A percentile compares a stretch with the other conserved stretches of the same genome.
Evolutionary conservation across 2,113 vertebrate genomes (phyloP).

Genomic region (Cygnus buccinator): DNA sequence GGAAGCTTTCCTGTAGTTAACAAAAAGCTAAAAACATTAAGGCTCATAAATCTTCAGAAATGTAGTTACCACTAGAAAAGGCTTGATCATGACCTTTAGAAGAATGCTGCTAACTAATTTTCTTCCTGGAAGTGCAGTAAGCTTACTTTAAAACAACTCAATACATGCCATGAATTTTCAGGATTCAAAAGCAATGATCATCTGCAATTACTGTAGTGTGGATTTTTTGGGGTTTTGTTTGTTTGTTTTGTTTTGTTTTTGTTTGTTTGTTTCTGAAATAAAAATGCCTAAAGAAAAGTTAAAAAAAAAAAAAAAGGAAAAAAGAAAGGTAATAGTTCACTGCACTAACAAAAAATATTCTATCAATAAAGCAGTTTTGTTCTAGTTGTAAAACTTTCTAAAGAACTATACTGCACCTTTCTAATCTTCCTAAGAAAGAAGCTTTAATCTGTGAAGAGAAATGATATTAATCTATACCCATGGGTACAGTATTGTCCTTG

Average conservation of each 20-base stretch:
- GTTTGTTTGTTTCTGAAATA: not conserved
- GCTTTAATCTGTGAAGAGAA: not conserved
- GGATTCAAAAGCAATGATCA: conserved; percentile 1
- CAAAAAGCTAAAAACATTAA: not conserved
- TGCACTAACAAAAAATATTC: not conserved
- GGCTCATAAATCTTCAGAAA: not conserved
- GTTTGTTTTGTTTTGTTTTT: no score
- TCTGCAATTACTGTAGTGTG: not conserved
- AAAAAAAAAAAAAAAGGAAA: not conserved
- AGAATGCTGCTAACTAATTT: not conserved
- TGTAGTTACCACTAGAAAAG: not conserved
- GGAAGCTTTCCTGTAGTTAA: not conserved
- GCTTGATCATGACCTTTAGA: not conserved
- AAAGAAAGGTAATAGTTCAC: not conserved
- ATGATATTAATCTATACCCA: not conserved
- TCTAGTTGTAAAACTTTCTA: not conserved
- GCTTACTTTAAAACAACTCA: not conserved
- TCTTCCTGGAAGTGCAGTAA: not conserved
- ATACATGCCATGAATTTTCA: not conserved
- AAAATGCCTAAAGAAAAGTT: conserved; percentile 27
- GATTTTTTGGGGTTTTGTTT: no score
- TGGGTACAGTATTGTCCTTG: not conserved
- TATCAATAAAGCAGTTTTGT: not conserved
- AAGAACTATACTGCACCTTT: not conserved
- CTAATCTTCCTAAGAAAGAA: not conserved